phyloP scores from a whole-genome alignment of 2,797 vertebrate species.

The Sarcophilus harrisii region DNA sequence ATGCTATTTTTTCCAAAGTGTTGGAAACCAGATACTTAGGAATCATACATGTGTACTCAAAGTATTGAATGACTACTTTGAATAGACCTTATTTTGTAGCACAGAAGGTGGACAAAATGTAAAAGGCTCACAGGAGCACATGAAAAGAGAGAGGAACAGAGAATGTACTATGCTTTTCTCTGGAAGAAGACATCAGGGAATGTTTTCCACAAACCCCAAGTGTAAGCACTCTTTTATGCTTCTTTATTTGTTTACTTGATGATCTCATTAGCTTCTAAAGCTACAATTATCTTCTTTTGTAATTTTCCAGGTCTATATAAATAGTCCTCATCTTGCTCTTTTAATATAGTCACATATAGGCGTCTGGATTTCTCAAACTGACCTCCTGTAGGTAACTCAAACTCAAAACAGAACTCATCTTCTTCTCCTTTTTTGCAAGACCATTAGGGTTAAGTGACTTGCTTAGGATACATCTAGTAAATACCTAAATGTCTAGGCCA shows the following conservation, averaged over 20 bases:
- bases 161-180: neutral
- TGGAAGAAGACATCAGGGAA: neutral
- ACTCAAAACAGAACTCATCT: neutral
- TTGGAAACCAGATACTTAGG: neutral
- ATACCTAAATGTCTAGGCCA: too few species aligned
- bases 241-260: neutral
- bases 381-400: neutral
- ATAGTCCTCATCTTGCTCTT: neutral
- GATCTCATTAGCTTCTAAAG: too few species aligned
- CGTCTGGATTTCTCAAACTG: neutral
- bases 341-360: neutral
- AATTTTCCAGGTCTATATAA: neutral
- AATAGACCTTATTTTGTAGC: neutral
- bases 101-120: too few species aligned
- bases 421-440: too few species aligned
- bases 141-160: neutral
- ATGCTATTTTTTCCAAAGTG: neutral
- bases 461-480: too few species aligned
- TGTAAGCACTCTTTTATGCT: neutral
- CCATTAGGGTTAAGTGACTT: too few species aligned
- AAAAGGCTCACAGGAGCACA: too few species aligned
- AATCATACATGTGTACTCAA: neutral
- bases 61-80: neutral
- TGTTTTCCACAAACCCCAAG: neutral
- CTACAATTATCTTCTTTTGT: neutral